These are phyloP conservation scores for Heterodera schachtii DNA, from an alignment of 1,140 invertebrate genomes.

Conservation along the genomic window DNA sequence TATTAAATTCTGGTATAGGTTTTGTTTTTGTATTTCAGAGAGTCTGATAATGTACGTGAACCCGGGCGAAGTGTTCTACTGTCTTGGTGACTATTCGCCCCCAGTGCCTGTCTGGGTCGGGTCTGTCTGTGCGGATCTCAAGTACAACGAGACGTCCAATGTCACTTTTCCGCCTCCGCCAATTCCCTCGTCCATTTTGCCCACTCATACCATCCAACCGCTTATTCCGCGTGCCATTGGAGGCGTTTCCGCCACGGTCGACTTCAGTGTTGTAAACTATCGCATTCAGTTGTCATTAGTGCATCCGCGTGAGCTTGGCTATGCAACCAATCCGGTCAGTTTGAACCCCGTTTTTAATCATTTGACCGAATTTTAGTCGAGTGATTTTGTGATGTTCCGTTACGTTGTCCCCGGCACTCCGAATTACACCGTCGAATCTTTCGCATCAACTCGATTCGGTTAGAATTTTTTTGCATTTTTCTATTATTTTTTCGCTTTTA, in stretches of 20 bases:
- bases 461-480: background rate
- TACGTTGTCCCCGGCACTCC: constrained; percentile 27
- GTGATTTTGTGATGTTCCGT: constrained; percentile 33
- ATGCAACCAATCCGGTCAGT: constrained; percentile 26
- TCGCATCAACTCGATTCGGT: constrained; percentile 35
- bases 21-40: background rate
- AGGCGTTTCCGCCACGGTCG: background rate
- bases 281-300: constrained; percentile 26
- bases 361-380: constrained; percentile 17
- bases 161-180: constrained; percentile 16
- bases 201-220: background rate
- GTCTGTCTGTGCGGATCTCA: constrained; percentile 19
- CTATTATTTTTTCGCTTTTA: background rate
- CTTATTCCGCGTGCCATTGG: background rate
- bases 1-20: too few relatives aligned
- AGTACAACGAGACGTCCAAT: constrained; percentile 16
- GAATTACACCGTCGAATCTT: constrained; percentile 32
- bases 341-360: background rate
- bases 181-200: constrained; percentile 13
- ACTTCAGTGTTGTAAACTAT: constrained; percentile 16
- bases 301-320: constrained; percentile 30
- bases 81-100: constrained; percentile 15
- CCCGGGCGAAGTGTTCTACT: constrained; percentile 34
- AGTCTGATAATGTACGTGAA: constrained; percentile 29
- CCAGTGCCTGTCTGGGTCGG: constrained; percentile 34